phyloP scores from a whole-genome alignment of 2,888 invertebrate species.

The Deroplatys truncata region DNA sequence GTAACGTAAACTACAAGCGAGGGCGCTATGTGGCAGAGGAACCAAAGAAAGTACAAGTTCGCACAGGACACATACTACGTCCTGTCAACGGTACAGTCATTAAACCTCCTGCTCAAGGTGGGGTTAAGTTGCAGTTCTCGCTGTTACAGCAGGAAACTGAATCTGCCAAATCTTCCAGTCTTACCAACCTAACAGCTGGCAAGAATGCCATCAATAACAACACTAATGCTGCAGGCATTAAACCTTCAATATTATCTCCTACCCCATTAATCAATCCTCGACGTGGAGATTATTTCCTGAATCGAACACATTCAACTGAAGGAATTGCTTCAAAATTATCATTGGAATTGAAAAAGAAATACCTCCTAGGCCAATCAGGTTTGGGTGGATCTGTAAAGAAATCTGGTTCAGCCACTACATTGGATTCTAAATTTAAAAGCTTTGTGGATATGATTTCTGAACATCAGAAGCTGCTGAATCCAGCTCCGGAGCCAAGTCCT shows the following conservation, averaged over 20 bases:
- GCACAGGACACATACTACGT: slow-evolving; percentile 43
- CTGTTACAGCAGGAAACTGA: slow-evolving; percentile 42
- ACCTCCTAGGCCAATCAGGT: slow-evolving; percentile 69
- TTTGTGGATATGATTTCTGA: slow-evolving; percentile 83
- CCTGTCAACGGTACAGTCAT: slow-evolving; percentile 44
- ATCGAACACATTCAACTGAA: slow-evolving; percentile 79
- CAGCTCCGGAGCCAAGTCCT: slow-evolving; percentile 65
- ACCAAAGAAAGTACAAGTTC: slow-evolving; percentile 37
- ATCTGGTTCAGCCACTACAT: slow-evolving; percentile 76
- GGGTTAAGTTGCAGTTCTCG: slow-evolving; percentile 45
- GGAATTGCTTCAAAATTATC: slow-evolving; percentile 85
- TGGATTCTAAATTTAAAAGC: slow-evolving; percentile 79
- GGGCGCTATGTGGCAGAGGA: slow-evolving; percentile 31
- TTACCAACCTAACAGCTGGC: slow-evolving; percentile 24
- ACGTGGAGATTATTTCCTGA: slow-evolving; percentile 71
- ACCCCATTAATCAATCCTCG: slow-evolving; percentile 54
- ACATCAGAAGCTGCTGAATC: slow-evolving; percentile 80
- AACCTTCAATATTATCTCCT: slow-evolving; percentile 35
- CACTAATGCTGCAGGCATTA: slow-evolving; percentile 35
- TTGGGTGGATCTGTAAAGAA: slow-evolving; percentile 68
- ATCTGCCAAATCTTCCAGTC: slow-evolving; percentile 24
- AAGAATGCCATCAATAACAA: slow-evolving; percentile 26
- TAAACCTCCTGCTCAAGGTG: slow-evolving; percentile 26
- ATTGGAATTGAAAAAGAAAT: slow-evolving; percentile 79
- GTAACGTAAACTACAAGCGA: slow-evolving; percentile 26